Base-by-base conservation (phyloP, 2,113 vertebrate species). In the Crotalus horridus region DNA sequence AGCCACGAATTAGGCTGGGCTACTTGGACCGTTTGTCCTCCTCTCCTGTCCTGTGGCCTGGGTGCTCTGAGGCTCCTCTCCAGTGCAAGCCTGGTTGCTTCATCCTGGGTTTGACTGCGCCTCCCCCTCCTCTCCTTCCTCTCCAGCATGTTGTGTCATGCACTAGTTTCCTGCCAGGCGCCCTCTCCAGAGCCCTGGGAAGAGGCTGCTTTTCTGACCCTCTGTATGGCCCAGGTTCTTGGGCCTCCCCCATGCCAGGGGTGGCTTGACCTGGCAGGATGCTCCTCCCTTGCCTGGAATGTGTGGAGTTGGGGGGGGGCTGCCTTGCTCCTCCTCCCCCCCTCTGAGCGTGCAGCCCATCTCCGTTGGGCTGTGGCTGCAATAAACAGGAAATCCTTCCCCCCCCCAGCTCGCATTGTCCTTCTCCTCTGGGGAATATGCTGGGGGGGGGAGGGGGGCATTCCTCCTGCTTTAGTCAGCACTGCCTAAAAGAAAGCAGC, bases 381-480 rank as follows among this genome's bases (percentile, higher is more conserved):
- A 89, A 90, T 0, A 96, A 97, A 97, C 95, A 96, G 96, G 97
- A 97, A 97, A 96, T 93, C 92, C 89, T 11, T n/a, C 33, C 21
- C 29, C 23, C 90, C 93, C 17, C 33, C 23, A 15, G 2, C 53
- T 24, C 33, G 4, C 88, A 43, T 0, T 1, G 48, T 17, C 61
- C 0, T 51, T 94, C 93, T 96, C 95, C 95, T 96, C 95, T 96
- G 2, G 6, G 96, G 95, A 97, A 92, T 0, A 13, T 0, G 0
- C 54, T 33, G 48, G 29, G 64, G 64, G 1, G 26, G 13, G 1
- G 26, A 2, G 13, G 59, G 46, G 3, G 95, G 95, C 93, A 96
- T 96, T 97, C 96, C 91, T 97, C 91, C 92, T 46, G 55, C 59
- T 95, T 96, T 95, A 95, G 92, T 97, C 96, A 95, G 21, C 55